Evolutionary conservation across 2,113 vertebrate species (phyloP).

Genomic region (Hippocampus zosterae): DNA sequence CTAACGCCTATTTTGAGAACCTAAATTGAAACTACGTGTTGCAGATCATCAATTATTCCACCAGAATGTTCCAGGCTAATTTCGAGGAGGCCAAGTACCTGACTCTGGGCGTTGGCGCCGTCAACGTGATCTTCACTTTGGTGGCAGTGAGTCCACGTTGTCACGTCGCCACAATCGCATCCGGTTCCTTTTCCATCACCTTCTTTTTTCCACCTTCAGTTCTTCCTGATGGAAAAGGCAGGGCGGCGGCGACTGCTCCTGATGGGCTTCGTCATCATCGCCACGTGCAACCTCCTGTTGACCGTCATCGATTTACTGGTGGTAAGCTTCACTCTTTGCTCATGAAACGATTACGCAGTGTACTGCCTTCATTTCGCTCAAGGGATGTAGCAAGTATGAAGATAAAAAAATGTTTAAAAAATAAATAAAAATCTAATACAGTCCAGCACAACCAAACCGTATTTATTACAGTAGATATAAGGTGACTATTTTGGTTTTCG

Average conservation of each 20-base stretch:
- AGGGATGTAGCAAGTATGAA: too few species aligned
- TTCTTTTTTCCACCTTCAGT: slow-evolving; percentile 47
- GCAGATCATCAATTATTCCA: slow-evolving; percentile 74
- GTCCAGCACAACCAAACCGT: too few species aligned
- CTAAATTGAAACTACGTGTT: slow-evolving; percentile 1
- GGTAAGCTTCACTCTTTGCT: slow-evolving; percentile 46
- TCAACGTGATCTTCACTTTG: slow-evolving; percentile 69
- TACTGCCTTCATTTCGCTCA: too few species aligned
- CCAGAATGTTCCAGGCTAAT: slow-evolving; percentile 62
- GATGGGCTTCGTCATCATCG: slow-evolving; percentile 59
- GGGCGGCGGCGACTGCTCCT: slow-evolving; percentile 59
- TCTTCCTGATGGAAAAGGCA: slow-evolving; percentile 65
- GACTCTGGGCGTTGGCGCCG: slow-evolving; percentile 58
- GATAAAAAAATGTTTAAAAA: too few species aligned
- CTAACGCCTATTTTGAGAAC: neutral
- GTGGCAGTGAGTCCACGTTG: slow-evolving; percentile 56
- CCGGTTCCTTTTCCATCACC: neutral
- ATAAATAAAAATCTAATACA: too few species aligned
- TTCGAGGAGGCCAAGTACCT: slow-evolving; percentile 64
- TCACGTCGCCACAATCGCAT: neutral
- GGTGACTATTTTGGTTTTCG: too few species aligned
- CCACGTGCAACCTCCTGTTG: slow-evolving; percentile 67
- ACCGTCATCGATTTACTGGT: slow-evolving; percentile 66
- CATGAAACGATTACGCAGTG: too few species aligned
- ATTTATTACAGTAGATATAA: too few species aligned